Percentiles rank a stretch among this genome's conserved stretches.
Evolutionary conservation across 2,113 vertebrate species (phyloP).

Genomic region (Saguinus imperator): DNA sequence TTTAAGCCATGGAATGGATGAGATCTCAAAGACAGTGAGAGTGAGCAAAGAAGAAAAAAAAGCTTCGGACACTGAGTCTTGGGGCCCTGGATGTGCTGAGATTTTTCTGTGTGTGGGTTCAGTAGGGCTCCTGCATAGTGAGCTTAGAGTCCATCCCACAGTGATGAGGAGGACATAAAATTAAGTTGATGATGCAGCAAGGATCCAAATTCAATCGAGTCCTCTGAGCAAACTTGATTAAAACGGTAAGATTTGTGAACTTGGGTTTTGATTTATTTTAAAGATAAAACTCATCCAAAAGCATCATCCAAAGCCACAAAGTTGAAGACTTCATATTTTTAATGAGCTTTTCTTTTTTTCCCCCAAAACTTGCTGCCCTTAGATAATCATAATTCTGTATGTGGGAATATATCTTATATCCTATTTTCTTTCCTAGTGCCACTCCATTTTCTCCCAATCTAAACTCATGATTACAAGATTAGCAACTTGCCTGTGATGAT

Average conservation of each 20-base stretch:
- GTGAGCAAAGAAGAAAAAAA: not conserved
- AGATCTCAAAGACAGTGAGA: not conserved
- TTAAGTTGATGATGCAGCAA: not conserved
- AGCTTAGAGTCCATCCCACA: not conserved
- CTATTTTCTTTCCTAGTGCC: slow-evolving; percentile 55
- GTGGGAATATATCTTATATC: slow-evolving; percentile 36
- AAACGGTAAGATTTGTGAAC: slow-evolving; percentile 27
- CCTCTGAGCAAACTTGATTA: slow-evolving; percentile 40
- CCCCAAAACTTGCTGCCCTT: not conserved
- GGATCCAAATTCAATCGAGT: not conserved
- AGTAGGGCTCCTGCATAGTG: not conserved
- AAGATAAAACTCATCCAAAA: slow-evolving; percentile 53
- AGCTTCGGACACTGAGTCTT: not conserved
- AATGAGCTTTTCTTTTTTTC: not conserved
- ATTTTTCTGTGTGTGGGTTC: not conserved
- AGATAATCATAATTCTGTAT: slow-evolving; percentile 48
- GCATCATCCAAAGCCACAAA: not conserved
- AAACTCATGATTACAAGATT: slow-evolving; percentile 75
- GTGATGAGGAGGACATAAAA: not conserved
- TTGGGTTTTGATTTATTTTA: slow-evolving; percentile 45
- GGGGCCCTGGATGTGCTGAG: not conserved
- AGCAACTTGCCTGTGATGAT: slow-evolving; percentile 68
- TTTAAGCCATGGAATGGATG: not conserved
- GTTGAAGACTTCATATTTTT: slow-evolving; percentile 42
- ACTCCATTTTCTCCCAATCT: slow-evolving; percentile 66